Percentiles rank a stretch among this genome's conserved stretches.
Evolutionary conservation across 2,888 invertebrate genomes (phyloP).

Genomic region (Thereva nobilitata): DNA sequence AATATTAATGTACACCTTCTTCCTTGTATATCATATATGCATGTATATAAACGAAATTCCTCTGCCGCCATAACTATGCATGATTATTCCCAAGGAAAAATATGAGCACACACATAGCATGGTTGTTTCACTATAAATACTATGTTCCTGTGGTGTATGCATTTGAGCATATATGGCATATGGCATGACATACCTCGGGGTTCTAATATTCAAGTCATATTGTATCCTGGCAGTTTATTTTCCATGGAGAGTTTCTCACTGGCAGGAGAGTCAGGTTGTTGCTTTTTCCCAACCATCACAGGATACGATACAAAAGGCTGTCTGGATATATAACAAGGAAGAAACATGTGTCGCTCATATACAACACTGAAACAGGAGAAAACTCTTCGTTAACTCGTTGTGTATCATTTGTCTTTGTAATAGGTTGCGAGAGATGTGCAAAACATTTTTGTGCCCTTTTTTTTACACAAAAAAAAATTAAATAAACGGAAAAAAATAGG

Average conservation of each 20-base stretch:
- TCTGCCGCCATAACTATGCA: no score
- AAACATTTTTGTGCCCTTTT: conserved; percentile 9
- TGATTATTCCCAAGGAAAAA: no score
- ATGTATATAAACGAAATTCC: no score
- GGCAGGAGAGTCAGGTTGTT: background rate
- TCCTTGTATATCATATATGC: no score
- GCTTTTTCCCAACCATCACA: no score
- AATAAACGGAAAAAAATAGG: no score
- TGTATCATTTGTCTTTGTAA: conserved; percentile 24
- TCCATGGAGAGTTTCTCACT: background rate
- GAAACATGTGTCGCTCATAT: conserved; percentile 26
- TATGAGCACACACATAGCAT: no score
- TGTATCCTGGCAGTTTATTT: conserved; percentile 1
- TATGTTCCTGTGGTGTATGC: background rate
- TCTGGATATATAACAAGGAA: conserved; percentile 4
- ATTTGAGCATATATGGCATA: background rate
- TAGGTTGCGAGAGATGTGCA: conserved; percentile 6
- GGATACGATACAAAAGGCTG: background rate
- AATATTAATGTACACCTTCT: no score
- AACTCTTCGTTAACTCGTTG: conserved; percentile 30
- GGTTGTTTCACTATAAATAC: no score
- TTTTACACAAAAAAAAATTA: conserved; percentile 2
- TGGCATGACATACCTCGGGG: background rate
- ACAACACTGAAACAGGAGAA: conserved; percentile 1
- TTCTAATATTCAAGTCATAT: background rate